Percentiles rank a stretch among this genome's conserved stretches.
Conservation (phyloP, 2,113 vertebrate species). For the Cinclus cinclus region DNA sequence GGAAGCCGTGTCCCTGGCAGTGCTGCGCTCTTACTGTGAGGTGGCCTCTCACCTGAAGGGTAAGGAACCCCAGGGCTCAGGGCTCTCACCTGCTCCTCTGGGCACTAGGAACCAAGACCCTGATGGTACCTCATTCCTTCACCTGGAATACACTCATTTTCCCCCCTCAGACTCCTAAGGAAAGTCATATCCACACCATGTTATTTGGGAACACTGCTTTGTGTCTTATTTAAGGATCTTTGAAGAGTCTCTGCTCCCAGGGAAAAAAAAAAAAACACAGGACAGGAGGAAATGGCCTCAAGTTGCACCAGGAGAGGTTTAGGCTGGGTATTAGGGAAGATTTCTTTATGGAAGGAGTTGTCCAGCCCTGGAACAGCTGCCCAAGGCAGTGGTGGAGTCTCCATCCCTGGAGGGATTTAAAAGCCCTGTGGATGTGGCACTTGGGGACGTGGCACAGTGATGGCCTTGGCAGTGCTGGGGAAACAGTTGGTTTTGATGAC, state of each 20-base stretch:
- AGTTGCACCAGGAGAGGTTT: background rate
- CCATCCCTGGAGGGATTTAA: background rate
- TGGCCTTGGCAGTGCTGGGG: background rate
- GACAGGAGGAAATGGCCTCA: background rate
- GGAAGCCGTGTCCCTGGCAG: conserved; percentile 87
- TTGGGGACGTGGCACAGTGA: background rate
- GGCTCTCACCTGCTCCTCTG: background rate
- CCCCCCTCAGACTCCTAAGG: background rate
- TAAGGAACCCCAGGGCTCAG: conserved; percentile 31
- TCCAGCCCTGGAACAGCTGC: background rate
- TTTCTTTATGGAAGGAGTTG: background rate
- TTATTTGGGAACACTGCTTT: background rate
- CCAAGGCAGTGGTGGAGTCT: background rate
- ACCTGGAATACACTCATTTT: background rate
- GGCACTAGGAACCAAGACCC: background rate
- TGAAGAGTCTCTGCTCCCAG: background rate
- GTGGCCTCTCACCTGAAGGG: conserved; percentile 83
- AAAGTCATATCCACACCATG: background rate
- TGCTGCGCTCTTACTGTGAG: conserved; percentile 80
- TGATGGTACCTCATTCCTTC: background rate
- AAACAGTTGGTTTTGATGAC: fast-evolving
- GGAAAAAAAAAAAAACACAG: background rate
- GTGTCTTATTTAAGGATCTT: background rate
- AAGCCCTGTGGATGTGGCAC: background rate
- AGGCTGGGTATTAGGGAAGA: background rate